Evolutionary conservation across 2,797 vertebrate species (phyloP).

Genomic region (Xyrichtys novacula): DNA sequence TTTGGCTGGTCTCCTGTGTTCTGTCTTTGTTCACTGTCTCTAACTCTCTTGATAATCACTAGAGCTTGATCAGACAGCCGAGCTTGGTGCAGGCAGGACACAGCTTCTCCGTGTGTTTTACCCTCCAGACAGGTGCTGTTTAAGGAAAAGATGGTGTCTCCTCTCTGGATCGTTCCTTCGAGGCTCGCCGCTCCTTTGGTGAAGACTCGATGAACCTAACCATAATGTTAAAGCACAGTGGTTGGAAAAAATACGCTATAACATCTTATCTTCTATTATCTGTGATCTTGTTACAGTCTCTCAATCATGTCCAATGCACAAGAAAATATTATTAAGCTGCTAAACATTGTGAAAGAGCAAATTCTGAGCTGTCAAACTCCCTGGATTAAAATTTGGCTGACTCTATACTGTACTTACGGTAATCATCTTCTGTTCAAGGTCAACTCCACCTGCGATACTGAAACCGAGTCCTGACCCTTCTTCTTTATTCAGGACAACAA

Average conservation of each 20-base stretch:
- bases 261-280: too few species aligned
- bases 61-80: constrained; percentile 85
- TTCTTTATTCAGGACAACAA: constrained; percentile 91
- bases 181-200: constrained; percentile 88
- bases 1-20: constrained; percentile 66
- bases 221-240: constrained; percentile 18
- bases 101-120: constrained; percentile 87
- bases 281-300: too few species aligned
- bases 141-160: constrained; percentile 90
- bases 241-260: too few species aligned
- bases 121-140: constrained; percentile 87
- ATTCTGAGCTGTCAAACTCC: too few species aligned
- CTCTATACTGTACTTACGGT: constrained; percentile 89
- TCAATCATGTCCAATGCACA: too few species aligned
- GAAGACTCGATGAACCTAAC: constrained; percentile 94
- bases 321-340: too few species aligned
- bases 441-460: constrained; percentile 92
- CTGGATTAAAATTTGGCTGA: too few species aligned
- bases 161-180: constrained; percentile 90
- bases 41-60: constrained; percentile 87
- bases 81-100: constrained; percentile 91
- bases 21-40: constrained; percentile 69
- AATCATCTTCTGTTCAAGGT: constrained; percentile 89
- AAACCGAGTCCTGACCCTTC: constrained; percentile 94
- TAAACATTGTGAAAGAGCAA: too few species aligned